A percentile compares a stretch with the other conserved stretches of the same genome.
Conservation (phyloP, 2,888 invertebrate genomes). For the Netelia inedita region DNA sequence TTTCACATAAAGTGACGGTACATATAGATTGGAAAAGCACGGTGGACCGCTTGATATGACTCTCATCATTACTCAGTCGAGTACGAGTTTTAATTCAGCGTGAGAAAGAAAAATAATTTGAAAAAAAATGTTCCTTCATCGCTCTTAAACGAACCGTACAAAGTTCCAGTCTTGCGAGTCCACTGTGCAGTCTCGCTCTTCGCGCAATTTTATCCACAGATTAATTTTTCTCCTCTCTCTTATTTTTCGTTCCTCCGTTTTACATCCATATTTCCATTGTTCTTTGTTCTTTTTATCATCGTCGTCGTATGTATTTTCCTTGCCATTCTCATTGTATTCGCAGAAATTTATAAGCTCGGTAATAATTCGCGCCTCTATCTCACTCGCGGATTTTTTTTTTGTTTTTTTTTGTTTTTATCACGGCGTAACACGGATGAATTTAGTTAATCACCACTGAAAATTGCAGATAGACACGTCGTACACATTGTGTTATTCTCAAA, state of each 20-base stretch:
- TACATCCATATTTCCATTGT: slow-evolving; percentile 14
- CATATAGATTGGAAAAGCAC: slow-evolving; percentile 23
- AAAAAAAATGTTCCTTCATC: slow-evolving; percentile 12
- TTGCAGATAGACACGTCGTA: slow-evolving; percentile 46
- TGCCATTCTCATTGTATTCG: slow-evolving; percentile 62
- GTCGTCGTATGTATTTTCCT: slow-evolving; percentile 34
- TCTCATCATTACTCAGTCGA: slow-evolving; percentile 34
- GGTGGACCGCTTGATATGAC: slow-evolving; percentile 52
- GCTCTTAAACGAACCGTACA: neutral
- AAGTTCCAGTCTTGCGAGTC: slow-evolving; percentile 36
- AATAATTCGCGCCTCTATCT: slow-evolving; percentile 12
- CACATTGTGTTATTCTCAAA: slow-evolving; percentile 39
- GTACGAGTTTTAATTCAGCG: slow-evolving; percentile 3
- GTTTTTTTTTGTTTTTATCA: slow-evolving; percentile 15
- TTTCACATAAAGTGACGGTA: slow-evolving; percentile 21
- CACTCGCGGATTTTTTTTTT: slow-evolving; percentile 38
- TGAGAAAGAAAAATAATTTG: neutral
- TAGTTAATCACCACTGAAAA: slow-evolving; percentile 40
- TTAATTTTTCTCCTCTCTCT: slow-evolving; percentile 24
- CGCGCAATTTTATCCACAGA: slow-evolving; percentile 8
- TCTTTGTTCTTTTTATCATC: slow-evolving; percentile 17
- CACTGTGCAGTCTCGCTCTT: slow-evolving; percentile 34
- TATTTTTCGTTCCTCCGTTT: neutral
- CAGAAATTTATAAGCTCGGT: slow-evolving; percentile 58
- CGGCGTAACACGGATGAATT: slow-evolving; percentile 29